These are phyloP conservation scores for Tetropium fuscum DNA, from an alignment of 2,888 invertebrate genomes.

Conservation along the genomic window DNA sequence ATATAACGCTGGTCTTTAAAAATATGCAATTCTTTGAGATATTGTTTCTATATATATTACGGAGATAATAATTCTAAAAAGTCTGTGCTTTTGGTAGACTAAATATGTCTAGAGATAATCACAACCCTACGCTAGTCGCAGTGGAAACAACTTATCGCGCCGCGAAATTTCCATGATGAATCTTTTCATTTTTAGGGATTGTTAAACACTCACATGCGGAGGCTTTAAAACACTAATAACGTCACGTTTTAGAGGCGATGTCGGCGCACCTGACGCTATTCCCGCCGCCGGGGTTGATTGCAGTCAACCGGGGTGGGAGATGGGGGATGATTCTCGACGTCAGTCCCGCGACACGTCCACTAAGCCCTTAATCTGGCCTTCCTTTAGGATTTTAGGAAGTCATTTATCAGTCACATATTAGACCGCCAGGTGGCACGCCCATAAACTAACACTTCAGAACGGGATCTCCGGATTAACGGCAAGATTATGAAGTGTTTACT, in stretches of 20 bases:
- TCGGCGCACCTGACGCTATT: constrained; percentile 57
- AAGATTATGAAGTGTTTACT: constrained; percentile 51
- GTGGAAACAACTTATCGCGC: constrained; percentile 5
- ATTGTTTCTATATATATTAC: too few species aligned
- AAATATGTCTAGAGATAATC: not conserved
- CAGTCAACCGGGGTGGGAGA: constrained; percentile 31
- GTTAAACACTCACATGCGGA: constrained; percentile 53
- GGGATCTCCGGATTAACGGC: constrained; percentile 54
- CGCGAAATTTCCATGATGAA: constrained; percentile 9
- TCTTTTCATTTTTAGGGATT: constrained; percentile 46
- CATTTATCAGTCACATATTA: constrained; percentile 65
- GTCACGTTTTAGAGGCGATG: constrained; percentile 57
- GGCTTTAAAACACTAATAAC: constrained; percentile 59
- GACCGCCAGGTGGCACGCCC: constrained; percentile 63
- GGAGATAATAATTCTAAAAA: too few species aligned
- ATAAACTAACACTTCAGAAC: constrained; percentile 59
- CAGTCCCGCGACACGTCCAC: constrained; percentile 62
- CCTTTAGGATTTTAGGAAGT: constrained; percentile 66
- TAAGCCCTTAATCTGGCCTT: constrained; percentile 66
- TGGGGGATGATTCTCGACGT: constrained; percentile 58
- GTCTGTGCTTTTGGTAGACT: too few species aligned
- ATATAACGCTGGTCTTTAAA: too few species aligned
- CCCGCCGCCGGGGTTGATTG: constrained; percentile 47
- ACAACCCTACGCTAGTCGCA: not conserved
- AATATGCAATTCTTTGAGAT: too few species aligned